Conservation (phyloP, 1,140 invertebrate species). For the Drosophila yakuba region DNA sequence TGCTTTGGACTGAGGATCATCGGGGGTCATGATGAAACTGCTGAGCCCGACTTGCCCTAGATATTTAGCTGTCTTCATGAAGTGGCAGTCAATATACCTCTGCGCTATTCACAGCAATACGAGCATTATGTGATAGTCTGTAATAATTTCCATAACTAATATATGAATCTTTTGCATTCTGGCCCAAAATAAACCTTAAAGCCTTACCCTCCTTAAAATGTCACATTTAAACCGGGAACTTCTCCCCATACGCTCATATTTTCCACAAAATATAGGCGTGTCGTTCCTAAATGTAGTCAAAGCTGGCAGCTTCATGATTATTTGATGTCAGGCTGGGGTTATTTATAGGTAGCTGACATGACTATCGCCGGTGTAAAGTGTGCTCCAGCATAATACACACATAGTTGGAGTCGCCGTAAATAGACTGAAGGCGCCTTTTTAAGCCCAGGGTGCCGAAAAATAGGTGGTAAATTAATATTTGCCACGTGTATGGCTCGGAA, state of each 20-base stretch:
- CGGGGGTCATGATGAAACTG: not conserved
- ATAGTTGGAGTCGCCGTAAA: not conserved
- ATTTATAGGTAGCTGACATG: constrained; percentile 59
- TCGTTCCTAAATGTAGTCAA: constrained; percentile 23
- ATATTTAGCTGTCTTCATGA: not conserved
- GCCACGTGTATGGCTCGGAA: constrained; percentile 57
- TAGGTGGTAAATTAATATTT: constrained; percentile 71
- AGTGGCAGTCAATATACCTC: not conserved
- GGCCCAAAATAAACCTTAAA: too few relatives aligned
- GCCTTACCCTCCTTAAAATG: not conserved
- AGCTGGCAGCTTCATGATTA: constrained; percentile 45
- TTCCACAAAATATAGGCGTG: constrained; percentile 20
- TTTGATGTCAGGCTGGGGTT: constrained; percentile 47
- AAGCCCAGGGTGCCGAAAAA: not conserved
- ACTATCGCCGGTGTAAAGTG: constrained; percentile 18
- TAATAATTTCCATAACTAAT: too few relatives aligned
- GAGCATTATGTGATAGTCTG: too few relatives aligned
- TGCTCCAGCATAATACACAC: not conserved
- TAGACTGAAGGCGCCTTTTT: constrained; percentile 30
- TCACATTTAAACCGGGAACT: constrained; percentile 22
- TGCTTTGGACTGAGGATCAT: not conserved
- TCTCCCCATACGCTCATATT: constrained; percentile 17
- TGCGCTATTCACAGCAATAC: too few relatives aligned
- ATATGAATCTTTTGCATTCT: too few relatives aligned
- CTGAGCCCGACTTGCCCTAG: not conserved